phyloP scores from a whole-genome alignment of 1,140 invertebrate species.

The Zaprionus taronus region DNA sequence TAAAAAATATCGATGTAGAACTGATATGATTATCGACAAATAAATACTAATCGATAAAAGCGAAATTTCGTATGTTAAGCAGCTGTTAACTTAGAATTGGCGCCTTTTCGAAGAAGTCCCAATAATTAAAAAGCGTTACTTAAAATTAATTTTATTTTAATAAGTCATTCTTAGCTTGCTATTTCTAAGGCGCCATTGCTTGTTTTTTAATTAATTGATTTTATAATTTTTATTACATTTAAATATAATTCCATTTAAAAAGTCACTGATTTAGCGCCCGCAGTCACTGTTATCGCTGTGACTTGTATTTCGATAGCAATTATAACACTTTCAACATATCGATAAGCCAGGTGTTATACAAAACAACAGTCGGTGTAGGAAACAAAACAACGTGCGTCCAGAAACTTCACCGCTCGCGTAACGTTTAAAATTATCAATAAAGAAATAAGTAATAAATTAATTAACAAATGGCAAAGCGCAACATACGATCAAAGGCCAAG shows the following conservation, averaged over 20 bases:
- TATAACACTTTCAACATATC: not conserved
- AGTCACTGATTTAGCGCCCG: not conserved
- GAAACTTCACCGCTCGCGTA: not conserved
- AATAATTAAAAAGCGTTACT: not conserved
- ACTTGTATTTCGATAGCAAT: constrained; percentile 6
- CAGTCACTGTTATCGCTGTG: not conserved
- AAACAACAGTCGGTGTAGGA: constrained; percentile 7
- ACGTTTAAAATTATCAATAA: not conserved
- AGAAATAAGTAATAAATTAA: constrained; percentile 6
- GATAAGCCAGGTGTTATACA: constrained; percentile 25
- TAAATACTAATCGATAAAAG: not conserved
- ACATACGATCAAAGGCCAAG: constrained; percentile 68
- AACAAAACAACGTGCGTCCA: constrained; percentile 37
- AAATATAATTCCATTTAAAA: no score
- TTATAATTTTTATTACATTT: no score
- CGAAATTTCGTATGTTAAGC: not conserved
- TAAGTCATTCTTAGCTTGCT: not conserved
- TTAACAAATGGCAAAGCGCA: constrained; percentile 58
- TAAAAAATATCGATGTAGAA: not conserved
- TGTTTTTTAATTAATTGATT: no score
- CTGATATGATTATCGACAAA: not conserved
- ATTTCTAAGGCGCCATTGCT: not conserved
- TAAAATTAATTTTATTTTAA: not conserved
- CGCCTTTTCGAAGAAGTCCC: not conserved
- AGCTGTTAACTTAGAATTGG: constrained; percentile 1